Evolutionary conservation across 2,113 vertebrate genomes (phyloP).

Genomic region (Mustelus asterias): DNA sequence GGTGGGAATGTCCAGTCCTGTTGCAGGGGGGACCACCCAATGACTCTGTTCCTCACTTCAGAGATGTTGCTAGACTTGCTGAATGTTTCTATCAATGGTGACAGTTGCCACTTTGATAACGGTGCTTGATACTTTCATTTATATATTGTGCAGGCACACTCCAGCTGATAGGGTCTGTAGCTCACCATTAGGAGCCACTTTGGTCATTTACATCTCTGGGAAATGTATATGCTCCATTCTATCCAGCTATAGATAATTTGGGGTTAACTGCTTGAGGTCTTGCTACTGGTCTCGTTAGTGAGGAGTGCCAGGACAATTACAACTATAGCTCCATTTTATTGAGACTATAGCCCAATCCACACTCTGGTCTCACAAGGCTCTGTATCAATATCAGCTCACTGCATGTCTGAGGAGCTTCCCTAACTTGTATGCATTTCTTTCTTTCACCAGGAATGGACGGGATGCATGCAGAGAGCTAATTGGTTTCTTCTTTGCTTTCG

Average conservation of each 20-base stretch:
- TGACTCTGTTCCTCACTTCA: too few species aligned
- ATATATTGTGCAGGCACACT: not conserved
- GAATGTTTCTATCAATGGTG: too few species aligned
- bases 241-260: not conserved
- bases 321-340: too few species aligned
- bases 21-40: too few species aligned
- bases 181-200: not conserved
- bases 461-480: slow-evolving; percentile 69
- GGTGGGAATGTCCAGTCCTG: too few species aligned
- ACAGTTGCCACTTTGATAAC: too few species aligned
- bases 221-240: not conserved
- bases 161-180: not conserved
- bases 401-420: not conserved
- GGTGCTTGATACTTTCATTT: too few species aligned
- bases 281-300: not conserved
- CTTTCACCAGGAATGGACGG: slow-evolving; percentile 61
- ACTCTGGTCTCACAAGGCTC: not conserved
- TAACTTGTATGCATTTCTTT: not conserved
- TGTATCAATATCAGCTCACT: not conserved
- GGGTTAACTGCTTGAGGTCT: not conserved
- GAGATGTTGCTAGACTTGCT: too few species aligned
- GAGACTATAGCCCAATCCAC: not conserved
- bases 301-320: not conserved
- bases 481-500: slow-evolving; percentile 67
- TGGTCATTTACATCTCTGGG: not conserved